phyloP scores from a whole-genome alignment of 2,113 vertebrate species.

The Trichomycterus rosablanca region DNA sequence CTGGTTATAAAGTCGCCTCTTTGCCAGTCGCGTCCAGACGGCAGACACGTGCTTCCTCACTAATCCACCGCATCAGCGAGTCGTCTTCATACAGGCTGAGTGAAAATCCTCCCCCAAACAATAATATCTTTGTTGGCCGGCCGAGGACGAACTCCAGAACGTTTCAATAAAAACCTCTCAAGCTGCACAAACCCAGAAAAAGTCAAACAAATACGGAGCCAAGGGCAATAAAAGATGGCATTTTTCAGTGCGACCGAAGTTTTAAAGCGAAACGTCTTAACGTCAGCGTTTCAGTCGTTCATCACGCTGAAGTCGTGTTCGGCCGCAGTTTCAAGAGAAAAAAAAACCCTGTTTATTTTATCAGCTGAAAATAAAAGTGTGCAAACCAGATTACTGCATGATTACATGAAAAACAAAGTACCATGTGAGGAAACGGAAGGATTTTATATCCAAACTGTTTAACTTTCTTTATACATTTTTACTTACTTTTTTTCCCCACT shows the following conservation, averaged over 20 bases:
- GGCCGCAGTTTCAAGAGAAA: too few species aligned
- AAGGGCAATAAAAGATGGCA: conserved; percentile 20
- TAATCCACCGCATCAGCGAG: conserved; percentile 45
- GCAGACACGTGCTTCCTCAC: conserved; percentile 51
- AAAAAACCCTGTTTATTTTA: too few species aligned
- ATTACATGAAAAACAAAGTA: conserved; percentile 5
- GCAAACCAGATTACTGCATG: background rate
- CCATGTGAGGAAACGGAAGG: too few species aligned
- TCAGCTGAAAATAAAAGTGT: too few species aligned
- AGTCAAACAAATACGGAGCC: conserved; percentile 11
- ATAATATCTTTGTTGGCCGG: conserved; percentile 43
- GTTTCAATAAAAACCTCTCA: conserved; percentile 33
- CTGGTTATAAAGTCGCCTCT: conserved; percentile 21
- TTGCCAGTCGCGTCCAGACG: conserved; percentile 28
- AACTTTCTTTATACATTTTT: too few species aligned
- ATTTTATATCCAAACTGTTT: too few species aligned
- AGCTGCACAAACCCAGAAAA: conserved; percentile 35
- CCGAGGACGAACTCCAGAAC: conserved; percentile 25
- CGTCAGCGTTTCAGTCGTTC: conserved; percentile 8
- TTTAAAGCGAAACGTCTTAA: too few species aligned
- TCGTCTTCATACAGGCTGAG: conserved; percentile 32
- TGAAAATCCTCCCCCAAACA: conserved; percentile 34
- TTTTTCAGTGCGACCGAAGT: conserved; percentile 21
- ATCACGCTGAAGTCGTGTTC: too few species aligned
- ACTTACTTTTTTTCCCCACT: background rate